Conservation (phyloP, 2,888 invertebrate genomes). For the Thelaira solivaga region DNA sequence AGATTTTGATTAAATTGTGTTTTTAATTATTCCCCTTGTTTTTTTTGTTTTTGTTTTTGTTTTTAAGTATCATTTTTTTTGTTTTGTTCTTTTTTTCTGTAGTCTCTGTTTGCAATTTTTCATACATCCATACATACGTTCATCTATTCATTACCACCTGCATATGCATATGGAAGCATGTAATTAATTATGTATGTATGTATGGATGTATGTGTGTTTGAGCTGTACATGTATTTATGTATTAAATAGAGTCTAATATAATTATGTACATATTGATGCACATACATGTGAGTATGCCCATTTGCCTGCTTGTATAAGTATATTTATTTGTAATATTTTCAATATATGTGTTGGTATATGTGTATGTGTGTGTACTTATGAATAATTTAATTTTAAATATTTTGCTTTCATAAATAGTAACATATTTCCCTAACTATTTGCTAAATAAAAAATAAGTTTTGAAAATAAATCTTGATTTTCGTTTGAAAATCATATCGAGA, state of each 20-base stretch:
- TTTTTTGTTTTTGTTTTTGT: conserved; percentile 4
- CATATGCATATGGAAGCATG: background rate
- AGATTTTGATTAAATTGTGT: conserved; percentile 55
- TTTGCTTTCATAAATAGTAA: conserved; percentile 61
- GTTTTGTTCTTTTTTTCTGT: background rate
- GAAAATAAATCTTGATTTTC: conserved; percentile 21
- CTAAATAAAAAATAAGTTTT: conserved; percentile 51
- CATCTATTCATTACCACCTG: too few species aligned
- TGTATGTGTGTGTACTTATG: too few species aligned
- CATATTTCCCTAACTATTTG: conserved; percentile 64
- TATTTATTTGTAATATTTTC: conserved; percentile 23
- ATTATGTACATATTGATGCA: conserved; percentile 41
- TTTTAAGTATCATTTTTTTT: background rate
- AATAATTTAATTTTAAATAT: conserved; percentile 33
- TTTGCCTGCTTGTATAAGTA: conserved; percentile 48
- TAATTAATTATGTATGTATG: background rate
- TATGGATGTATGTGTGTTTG: background rate
- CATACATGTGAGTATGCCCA: too few species aligned
- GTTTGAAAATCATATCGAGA: background rate
- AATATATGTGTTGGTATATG: too few species aligned
- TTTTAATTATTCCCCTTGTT: background rate
- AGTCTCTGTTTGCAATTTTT: background rate
- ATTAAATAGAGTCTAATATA: background rate
- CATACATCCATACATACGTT: background rate
- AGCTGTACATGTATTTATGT: conserved; percentile 4